Evolutionary conservation across 2,888 invertebrate genomes (phyloP), one percentile per base, ranked within the genome.

Genomic region (Xestia sexstrigata): DNA sequence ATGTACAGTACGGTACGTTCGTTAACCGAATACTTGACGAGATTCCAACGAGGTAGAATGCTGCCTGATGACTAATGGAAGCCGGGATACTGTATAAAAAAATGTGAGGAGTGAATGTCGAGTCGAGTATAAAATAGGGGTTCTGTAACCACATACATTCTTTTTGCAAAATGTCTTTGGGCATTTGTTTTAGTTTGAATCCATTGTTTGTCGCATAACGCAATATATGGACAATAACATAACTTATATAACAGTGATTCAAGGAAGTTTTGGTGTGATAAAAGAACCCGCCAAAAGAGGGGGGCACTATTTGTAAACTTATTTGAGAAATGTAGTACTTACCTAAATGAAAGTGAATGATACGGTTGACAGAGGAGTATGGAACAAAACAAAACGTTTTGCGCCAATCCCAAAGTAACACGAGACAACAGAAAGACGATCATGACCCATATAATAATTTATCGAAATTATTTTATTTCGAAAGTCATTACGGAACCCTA

Each of bases 1-100:
- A 74, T 66, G 47, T 76, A 80, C 55, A 35, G 26, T 69, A 80
- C 55, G 26, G 26, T 67, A 42, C 70, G 74, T 82, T 88, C 81
- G 87, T 81, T 83, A 83, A 73, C 74, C 49, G 82, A 82, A 88
- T 86, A 79, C 82, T 77, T 76, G 80, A 84, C 76, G 83, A 77
- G 78, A 78, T 80, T 76, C 79, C 83, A 66, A 65, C 65, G 71
- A 62, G 23, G 65, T 17, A 82, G 83, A 86, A 86, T 83, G 81
- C 70, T 58, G 72, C 39, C 26, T 67, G 82, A 79, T 86, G 78
- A 79, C 74, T 77, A 82, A 87, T 82, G 86, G 70, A 75, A 73
- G 49, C 65, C 70, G 47, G 47, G 42, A 55, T 42, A 69, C 69
- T 73, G 65, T 69, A 73, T 76, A 79, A 75, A 82, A n/a, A 82